Conservation (phyloP, 2,888 invertebrate genomes). For the Euplexia lucipara region DNA sequence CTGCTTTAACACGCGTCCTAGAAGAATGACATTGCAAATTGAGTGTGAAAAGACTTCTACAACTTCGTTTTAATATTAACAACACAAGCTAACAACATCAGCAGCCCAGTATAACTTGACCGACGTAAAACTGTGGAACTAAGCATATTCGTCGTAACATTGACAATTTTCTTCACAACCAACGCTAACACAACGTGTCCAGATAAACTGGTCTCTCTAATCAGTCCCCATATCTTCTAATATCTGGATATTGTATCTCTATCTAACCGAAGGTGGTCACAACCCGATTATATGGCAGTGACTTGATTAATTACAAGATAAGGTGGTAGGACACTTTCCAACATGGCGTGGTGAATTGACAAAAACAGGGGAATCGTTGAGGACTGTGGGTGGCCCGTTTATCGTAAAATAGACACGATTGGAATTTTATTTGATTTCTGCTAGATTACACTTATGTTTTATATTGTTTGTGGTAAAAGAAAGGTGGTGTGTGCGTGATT, state of each 20-base stretch:
- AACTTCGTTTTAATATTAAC: neutral
- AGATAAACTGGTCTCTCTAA: constrained; percentile 17
- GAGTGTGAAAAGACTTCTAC: constrained; percentile 2
- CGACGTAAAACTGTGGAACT: neutral
- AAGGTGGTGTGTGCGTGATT: neutral
- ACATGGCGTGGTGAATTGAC: constrained; percentile 26
- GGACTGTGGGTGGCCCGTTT: constrained; percentile 61
- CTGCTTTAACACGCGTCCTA: constrained; percentile 5
- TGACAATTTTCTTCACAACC: neutral
- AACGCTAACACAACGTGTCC: constrained; percentile 9
- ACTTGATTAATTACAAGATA: constrained; percentile 65
- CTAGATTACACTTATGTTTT: constrained; percentile 25
- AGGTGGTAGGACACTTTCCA: constrained; percentile 45
- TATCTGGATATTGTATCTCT: constrained; percentile 55
- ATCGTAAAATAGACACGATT: constrained; percentile 48
- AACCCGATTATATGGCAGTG: constrained; percentile 51
- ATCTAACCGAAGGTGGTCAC: constrained; percentile 59
- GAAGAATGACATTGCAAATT: constrained; percentile 13
- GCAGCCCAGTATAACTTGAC: neutral
- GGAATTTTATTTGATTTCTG: constrained; percentile 44
- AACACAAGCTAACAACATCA: neutral
- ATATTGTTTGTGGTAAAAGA: constrained; percentile 15
- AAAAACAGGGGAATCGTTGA: constrained; percentile 56
- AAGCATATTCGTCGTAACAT: neutral
- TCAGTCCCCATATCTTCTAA: constrained; percentile 14